Evolutionary conservation across 2,113 vertebrate genomes (phyloP).

Genomic region (Actenoides lindsayi): DNA sequence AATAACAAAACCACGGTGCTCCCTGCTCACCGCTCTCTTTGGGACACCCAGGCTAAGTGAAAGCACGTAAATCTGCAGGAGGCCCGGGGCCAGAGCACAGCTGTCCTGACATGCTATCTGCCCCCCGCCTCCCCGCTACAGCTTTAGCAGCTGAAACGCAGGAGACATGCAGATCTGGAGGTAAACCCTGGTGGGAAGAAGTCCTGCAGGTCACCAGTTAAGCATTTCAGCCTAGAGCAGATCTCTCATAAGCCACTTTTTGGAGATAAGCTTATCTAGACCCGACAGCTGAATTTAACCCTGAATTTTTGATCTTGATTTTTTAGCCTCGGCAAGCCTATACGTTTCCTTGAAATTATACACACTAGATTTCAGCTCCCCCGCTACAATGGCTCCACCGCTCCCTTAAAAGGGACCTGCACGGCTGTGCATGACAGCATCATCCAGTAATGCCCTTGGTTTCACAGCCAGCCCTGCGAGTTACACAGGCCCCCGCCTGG

Average conservation of each 20-base stretch:
- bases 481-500: background rate
- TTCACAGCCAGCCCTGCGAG: conserved; percentile 16
- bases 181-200: conserved; percentile 40
- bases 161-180: background rate
- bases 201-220: conserved; percentile 30
- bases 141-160: background rate
- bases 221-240: conserved; percentile 39
- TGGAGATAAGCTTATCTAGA: conserved; percentile 71
- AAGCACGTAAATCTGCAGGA: background rate
- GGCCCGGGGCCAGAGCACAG: background rate
- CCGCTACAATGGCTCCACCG: rapidly evolving
- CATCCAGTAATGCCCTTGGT: conserved; percentile 32
- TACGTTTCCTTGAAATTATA: conserved; percentile 16
- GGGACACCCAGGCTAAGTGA: background rate
- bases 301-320: conserved; percentile 65
- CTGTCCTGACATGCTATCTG: conserved; percentile 21
- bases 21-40: background rate
- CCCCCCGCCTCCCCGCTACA: background rate
- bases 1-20: conserved; percentile 4
- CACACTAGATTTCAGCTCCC: background rate
- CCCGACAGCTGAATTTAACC: conserved; percentile 63
- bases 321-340: conserved; percentile 2
- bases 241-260: conserved; percentile 55
- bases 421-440: background rate
- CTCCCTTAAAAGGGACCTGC: conserved; percentile 1